phyloP scores from a whole-genome alignment of 1,140 invertebrate species.

The Sycobia sp. region DNA sequence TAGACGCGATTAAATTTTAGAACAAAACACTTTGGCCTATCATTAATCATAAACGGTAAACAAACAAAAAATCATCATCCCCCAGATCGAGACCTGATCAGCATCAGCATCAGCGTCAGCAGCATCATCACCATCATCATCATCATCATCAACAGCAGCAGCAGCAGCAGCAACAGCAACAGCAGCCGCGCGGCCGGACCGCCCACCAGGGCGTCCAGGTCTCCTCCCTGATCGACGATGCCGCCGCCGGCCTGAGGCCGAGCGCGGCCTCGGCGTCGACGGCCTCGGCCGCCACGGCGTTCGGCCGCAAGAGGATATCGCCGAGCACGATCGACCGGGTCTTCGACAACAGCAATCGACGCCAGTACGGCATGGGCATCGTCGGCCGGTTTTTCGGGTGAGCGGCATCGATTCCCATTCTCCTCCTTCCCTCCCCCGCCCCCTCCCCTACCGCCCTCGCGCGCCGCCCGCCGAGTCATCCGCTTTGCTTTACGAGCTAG shows the following conservation, averaged over 20 bases:
- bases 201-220: too few species aligned
- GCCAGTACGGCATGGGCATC: constrained; percentile 84
- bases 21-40: too few species aligned
- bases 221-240: too few species aligned
- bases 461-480: not conserved
- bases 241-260: too few species aligned
- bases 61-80: too few species aligned
- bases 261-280: not conserved
- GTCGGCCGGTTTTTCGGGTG: constrained; percentile 80
- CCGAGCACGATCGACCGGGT: constrained; percentile 71
- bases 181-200: too few species aligned
- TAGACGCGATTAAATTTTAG: too few species aligned
- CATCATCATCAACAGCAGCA: too few species aligned
- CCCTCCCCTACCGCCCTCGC: not conserved
- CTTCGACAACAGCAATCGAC: constrained; percentile 80
- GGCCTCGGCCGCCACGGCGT: constrained; percentile 39
- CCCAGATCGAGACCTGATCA: not conserved
- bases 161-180: too few species aligned
- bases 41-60: too few species aligned
- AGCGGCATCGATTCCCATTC: constrained; percentile 34
- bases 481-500: not conserved
- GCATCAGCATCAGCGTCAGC: too few species aligned
- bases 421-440: not conserved
- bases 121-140: too few species aligned
- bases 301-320: constrained; percentile 68